Evolutionary conservation across 2,888 invertebrate genomes (phyloP).

Genomic region (Caenorhabditis sp.): DNA sequence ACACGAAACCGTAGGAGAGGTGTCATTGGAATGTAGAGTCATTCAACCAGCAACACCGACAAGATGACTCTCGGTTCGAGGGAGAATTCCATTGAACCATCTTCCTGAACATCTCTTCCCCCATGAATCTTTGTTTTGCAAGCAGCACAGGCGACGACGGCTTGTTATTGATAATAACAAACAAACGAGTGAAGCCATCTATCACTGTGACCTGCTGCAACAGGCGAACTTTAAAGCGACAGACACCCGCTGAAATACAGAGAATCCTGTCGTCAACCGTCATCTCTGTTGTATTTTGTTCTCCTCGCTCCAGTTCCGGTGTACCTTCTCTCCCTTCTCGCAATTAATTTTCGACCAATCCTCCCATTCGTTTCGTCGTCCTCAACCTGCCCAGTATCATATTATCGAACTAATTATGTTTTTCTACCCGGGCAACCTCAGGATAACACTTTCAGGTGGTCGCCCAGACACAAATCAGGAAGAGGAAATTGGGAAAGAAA

Average conservation of each 20-base stretch:
- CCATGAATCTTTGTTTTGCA: slow-evolving; percentile 8
- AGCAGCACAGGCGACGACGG: not conserved
- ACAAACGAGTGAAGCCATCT: slow-evolving; percentile 10
- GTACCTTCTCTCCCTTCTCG: slow-evolving; percentile 23
- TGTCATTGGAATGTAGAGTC: slow-evolving; percentile 34
- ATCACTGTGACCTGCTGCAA: not conserved
- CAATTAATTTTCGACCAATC: slow-evolving; percentile 49
- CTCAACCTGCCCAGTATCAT: slow-evolving; percentile 51
- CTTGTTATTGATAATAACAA: slow-evolving; percentile 16
- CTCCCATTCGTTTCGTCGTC: slow-evolving; percentile 10
- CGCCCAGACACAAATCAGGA: slow-evolving; percentile 1
- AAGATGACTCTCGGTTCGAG: not conserved
- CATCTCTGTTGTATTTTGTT: slow-evolving; percentile 26
- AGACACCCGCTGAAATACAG: slow-evolving; percentile 12
- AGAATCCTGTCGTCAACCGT: too few relatives aligned
- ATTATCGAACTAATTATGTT: slow-evolving; percentile 61
- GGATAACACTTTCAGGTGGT: slow-evolving; percentile 32
- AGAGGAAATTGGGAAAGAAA: slow-evolving; percentile 8
- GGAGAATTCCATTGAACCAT: not conserved
- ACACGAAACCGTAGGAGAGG: slow-evolving; percentile 23
- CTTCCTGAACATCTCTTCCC: too few relatives aligned
- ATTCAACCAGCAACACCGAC: not conserved
- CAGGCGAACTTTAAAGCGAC: slow-evolving; percentile 25
- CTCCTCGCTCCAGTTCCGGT: slow-evolving; percentile 41
- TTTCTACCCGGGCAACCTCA: slow-evolving; percentile 29